A percentile compares a stretch with the other conserved stretches of the same genome.
These are phyloP conservation scores for Heliconius aoede DNA, from an alignment of 2,888 invertebrate genomes.

Conservation along the genomic window DNA sequence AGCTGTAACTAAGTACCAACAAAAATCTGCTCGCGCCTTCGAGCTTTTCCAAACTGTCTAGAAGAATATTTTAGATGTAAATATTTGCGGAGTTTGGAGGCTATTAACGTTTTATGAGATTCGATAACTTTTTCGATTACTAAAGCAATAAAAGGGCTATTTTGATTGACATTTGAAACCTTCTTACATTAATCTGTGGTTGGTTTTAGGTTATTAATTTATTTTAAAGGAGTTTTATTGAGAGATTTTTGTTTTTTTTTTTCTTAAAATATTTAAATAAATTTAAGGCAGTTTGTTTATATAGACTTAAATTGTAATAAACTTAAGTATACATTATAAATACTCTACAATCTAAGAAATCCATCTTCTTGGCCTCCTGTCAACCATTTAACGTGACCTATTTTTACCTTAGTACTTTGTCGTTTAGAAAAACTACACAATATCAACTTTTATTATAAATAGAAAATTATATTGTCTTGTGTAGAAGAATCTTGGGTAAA, in stretches of 20 bases:
- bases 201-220: not conserved
- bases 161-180: slow-evolving; percentile 32
- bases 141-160: slow-evolving; percentile 26
- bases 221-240: not conserved
- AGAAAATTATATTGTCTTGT: not conserved
- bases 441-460: slow-evolving; percentile 23
- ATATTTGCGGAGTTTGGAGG: slow-evolving; percentile 30
- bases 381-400: slow-evolving; percentile 32
- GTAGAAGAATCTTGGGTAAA: not conserved
- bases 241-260: not conserved
- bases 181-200: slow-evolving; percentile 4
- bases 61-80: slow-evolving; percentile 35
- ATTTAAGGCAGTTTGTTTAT: too few species aligned
- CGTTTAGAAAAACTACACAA: slow-evolving; percentile 19
- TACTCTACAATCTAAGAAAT: slow-evolving; percentile 9
- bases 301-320: not conserved
- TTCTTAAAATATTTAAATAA: too few species aligned
- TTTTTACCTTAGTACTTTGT: slow-evolving; percentile 21
- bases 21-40: slow-evolving; percentile 29
- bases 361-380: slow-evolving; percentile 1
- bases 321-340: slow-evolving; percentile 7
- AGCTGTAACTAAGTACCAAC: slow-evolving; percentile 19
- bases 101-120: slow-evolving; percentile 40
- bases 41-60: slow-evolving; percentile 29
- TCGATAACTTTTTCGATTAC: slow-evolving; percentile 41